phyloP scores from a whole-genome alignment of 2,797 vertebrate species.

The Cyprinella venusta region DNA sequence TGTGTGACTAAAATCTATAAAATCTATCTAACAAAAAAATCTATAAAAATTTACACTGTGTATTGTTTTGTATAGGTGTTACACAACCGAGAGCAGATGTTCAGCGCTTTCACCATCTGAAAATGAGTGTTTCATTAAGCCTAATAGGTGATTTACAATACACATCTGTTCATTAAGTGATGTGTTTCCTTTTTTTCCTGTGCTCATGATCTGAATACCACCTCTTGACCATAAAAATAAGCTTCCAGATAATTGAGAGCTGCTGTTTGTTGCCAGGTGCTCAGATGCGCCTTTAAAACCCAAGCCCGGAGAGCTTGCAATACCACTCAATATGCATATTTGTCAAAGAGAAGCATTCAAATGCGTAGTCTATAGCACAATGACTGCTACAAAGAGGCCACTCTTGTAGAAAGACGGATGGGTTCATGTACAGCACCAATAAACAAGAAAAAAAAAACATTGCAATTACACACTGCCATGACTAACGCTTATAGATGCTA shows the following conservation, averaged over 20 bases:
- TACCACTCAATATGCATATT: conserved; percentile 30
- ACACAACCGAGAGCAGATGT: conserved; percentile 51
- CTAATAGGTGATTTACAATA: conserved; percentile 45
- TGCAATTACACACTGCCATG: conserved; percentile 18
- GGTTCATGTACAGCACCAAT: conserved; percentile 1
- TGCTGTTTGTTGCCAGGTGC: conserved; percentile 26
- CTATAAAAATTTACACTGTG: neutral
- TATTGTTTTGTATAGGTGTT: neutral
- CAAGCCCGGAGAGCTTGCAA: conserved; percentile 5
- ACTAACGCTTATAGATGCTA: conserved; percentile 4
- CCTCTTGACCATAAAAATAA: conserved; percentile 19
- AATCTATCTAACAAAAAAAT: neutral
- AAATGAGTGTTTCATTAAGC: conserved; percentile 46
- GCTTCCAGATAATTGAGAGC: conserved; percentile 27
- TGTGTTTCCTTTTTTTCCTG: conserved; percentile 4
- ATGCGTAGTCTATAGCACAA: conserved; percentile 9
- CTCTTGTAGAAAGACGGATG: conserved; percentile 1
- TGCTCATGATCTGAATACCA: conserved; percentile 14
- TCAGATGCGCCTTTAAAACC: conserved; percentile 13
- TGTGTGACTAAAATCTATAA: neutral
- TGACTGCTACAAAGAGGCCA: conserved; percentile 5
- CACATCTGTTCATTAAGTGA: conserved; percentile 51
- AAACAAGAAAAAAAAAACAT: neutral
- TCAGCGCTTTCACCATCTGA: conserved; percentile 34
- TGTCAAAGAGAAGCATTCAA: conserved; percentile 28